These are phyloP conservation scores for Rhagonycha lutea DNA, from an alignment of 2,888 invertebrate genomes.

Conservation along the genomic window DNA sequence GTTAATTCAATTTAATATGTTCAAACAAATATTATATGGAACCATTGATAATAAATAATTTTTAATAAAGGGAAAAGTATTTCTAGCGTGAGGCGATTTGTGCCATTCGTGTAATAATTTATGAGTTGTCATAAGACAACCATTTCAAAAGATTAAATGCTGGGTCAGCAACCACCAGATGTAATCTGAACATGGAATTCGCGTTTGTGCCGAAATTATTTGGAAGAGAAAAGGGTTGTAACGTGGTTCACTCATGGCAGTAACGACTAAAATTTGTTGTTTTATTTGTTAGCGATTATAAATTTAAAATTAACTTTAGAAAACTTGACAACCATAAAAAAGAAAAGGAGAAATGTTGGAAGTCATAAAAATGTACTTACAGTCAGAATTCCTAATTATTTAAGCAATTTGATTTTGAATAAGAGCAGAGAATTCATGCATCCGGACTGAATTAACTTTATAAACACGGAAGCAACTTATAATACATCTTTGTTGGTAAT, in stretches of 20 bases:
- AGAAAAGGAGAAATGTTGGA: background rate
- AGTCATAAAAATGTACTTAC: background rate
- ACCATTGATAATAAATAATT: slow-evolving; percentile 9
- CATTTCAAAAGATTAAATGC: slow-evolving; percentile 26
- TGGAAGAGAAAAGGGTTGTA: slow-evolving; percentile 15
- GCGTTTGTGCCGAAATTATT: slow-evolving; percentile 34
- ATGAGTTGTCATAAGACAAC: slow-evolving; percentile 28
- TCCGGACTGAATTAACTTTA: slow-evolving; percentile 17
- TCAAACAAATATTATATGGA: background rate
- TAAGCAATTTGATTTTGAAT: slow-evolving; percentile 22
- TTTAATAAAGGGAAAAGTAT: slow-evolving; percentile 17
- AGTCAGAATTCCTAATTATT: slow-evolving; percentile 6
- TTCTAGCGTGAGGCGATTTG: slow-evolving; percentile 18
- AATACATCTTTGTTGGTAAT: slow-evolving; percentile 15
- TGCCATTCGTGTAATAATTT: slow-evolving; percentile 20
- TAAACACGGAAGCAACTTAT: slow-evolving; percentile 18
- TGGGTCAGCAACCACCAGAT: slow-evolving; percentile 30
- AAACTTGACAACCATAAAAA: background rate
- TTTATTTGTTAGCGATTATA: background rate
- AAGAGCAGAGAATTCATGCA: slow-evolving; percentile 13
- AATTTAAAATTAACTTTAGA: background rate
- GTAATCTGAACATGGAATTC: slow-evolving; percentile 35
- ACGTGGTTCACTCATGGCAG: slow-evolving; percentile 9
- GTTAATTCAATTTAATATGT: background rate
- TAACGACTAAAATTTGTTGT: slow-evolving; percentile 7